phyloP scores from a whole-genome alignment of 2,797 vertebrate genomes.

The Cirrhinus mrigala region DNA sequence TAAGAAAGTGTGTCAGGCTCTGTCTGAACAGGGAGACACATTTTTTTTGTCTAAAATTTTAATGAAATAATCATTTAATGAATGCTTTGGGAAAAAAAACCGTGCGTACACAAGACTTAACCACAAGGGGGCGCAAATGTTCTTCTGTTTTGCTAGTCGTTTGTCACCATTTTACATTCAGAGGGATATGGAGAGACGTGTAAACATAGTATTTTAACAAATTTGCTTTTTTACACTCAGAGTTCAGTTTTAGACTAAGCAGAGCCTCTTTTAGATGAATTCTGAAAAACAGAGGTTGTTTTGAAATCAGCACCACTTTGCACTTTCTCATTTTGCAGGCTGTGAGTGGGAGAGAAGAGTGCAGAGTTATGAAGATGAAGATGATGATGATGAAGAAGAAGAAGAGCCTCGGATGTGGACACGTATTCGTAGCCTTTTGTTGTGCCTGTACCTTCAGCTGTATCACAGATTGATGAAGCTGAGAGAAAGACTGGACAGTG shows the following conservation, averaged over 20 bases:
- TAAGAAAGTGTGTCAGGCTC: conserved; percentile 59
- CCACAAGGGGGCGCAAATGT: conserved; percentile 50
- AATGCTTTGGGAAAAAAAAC: background rate
- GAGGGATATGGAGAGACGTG: background rate
- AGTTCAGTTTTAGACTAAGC: background rate
- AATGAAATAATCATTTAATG: background rate
- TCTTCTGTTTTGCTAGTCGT: background rate
- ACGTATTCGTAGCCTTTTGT: conserved; percentile 69
- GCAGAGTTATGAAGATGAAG: conserved; percentile 71
- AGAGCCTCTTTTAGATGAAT: background rate
- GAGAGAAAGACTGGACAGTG: conserved; percentile 63
- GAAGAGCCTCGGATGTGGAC: conserved; percentile 75
- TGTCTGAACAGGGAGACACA: background rate
- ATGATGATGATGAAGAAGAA: conserved; percentile 57
- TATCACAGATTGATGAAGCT: conserved; percentile 67
- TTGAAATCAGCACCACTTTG: background rate
- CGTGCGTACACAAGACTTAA: background rate
- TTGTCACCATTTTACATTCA: background rate
- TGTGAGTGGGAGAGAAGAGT: conserved; percentile 72
- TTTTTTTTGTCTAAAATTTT: background rate
- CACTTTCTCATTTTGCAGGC: conserved; percentile 58
- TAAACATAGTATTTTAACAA: background rate
- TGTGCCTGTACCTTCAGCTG: conserved; percentile 73
- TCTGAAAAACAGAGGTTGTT: background rate
- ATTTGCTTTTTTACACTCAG: background rate